These are phyloP conservation scores for Sepioteuthis lessoniana DNA, from an alignment of 2,888 invertebrate genomes.

Conservation along the genomic window DNA sequence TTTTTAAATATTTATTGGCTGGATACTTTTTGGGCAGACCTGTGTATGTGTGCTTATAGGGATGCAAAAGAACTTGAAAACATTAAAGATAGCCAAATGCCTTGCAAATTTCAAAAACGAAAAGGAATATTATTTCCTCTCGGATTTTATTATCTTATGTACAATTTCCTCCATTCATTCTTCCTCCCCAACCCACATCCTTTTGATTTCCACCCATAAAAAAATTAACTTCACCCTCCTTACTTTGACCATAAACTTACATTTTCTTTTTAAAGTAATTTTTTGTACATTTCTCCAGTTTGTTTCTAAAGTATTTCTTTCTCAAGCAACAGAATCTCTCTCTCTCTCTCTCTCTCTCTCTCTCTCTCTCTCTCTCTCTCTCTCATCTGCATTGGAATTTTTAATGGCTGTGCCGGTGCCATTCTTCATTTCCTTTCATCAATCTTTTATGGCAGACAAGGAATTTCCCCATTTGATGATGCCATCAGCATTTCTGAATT, in stretches of 20 bases:
- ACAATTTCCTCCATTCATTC: not conserved
- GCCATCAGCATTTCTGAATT: not conserved
- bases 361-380: not conserved
- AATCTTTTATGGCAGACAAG: conserved; percentile 33
- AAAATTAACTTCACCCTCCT: not conserved
- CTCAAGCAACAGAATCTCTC: not conserved
- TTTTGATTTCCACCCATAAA: too few relatives aligned
- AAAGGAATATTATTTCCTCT: not conserved
- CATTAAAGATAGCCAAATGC: too few relatives aligned
- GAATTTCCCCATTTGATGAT: conserved; percentile 33
- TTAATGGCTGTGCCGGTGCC: not conserved
- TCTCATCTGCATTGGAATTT: not conserved
- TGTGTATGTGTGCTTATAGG: too few relatives aligned
- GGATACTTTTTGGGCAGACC: too few relatives aligned
- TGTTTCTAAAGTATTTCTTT: not conserved
- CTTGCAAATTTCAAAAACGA: not conserved
- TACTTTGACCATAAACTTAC: not conserved
- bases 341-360: too few relatives aligned
- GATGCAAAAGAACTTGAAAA: too few relatives aligned
- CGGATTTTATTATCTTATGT: not conserved
- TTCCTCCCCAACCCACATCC: too few relatives aligned
- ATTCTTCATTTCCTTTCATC: conserved; percentile 33
- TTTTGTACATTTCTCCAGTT: not conserved
- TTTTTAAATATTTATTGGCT: too few relatives aligned
- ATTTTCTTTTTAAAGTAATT: not conserved